Evolutionary conservation across 2,797 vertebrate genomes (phyloP), one percentile per base, ranked within the genome.

Genomic region (Hylomyscus alleni): DNA sequence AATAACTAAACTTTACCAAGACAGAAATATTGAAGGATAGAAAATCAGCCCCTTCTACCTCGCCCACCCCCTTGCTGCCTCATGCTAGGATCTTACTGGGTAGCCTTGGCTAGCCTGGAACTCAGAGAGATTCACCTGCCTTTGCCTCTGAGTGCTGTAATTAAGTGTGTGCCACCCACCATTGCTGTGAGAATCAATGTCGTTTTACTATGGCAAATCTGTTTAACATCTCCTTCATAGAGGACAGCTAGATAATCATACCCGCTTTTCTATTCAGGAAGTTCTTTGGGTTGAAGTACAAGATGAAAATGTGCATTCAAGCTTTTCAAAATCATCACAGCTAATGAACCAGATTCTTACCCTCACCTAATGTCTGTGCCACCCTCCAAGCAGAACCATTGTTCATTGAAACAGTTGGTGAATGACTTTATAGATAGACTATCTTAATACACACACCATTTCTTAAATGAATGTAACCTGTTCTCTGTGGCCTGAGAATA

Each of bases 241-340:
- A 89, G 91, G 87, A 69, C 47, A 93, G 82, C 69, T 92, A 54
- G 40, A 69, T 40, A 78, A 19, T 85, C 82, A 14, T 69, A 9
- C 83, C 67, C 85, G 12, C 81, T 93, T 93, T 9, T 92, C 31
- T 17, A 31, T 81, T 87, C 65, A 60, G 22, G 62, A 37, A 84
- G 40, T 34, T 95, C 77, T 96, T 78, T 94, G 93, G 75, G 72
- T 91, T 96, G 84, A 95, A 58, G 81, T 69, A 60, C 77, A 22
- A 67, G 52, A 90, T 94, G 93, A 96, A 90, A 94, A 65, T 80
- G 34, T 44, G 44, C 44, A 44, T 44, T 44, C 44, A 44, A 3
- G 44, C 44, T 44, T 44, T 44, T 44, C 44, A 44, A 44, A 44
- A 44, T 6, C 44, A 3, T 44, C 44, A 44, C 44, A 44, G 44